These are phyloP conservation scores for Malurus leucopterus DNA, from an alignment of 2,797 vertebrate species.

Conservation along the genomic window DNA sequence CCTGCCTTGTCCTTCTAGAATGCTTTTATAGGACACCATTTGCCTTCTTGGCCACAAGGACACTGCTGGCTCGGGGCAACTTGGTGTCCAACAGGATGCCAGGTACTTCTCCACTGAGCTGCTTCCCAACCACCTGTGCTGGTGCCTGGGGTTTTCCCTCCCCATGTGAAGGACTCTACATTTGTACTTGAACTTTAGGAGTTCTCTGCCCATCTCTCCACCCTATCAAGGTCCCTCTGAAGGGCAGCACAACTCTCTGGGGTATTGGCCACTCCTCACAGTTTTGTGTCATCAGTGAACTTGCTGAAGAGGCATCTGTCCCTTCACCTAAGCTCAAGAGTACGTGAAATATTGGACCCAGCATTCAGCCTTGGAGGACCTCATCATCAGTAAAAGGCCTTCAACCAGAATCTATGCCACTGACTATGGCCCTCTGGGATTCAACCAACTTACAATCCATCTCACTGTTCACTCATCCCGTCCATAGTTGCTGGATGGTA, in stretches of 20 bases:
- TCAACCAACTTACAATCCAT: not conserved
- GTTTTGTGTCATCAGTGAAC: not conserved
- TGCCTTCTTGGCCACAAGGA: not conserved
- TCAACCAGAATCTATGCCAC: not conserved
- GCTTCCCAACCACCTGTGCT: not conserved
- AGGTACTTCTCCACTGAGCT: not conserved
- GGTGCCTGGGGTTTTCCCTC: not conserved
- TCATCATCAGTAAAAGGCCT: not conserved
- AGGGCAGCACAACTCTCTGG: not conserved
- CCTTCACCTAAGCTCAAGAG: not conserved
- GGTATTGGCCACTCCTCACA: rapidly evolving
- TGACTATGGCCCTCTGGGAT: not conserved
- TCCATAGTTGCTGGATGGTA: not conserved
- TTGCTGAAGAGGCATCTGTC: not conserved
- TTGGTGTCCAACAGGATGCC: rapidly evolving
- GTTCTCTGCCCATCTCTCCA: not conserved
- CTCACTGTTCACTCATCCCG: not conserved
- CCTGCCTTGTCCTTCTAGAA: rapidly evolving
- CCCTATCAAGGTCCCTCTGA: rapidly evolving
- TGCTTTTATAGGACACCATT: not conserved
- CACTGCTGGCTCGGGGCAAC: not conserved
- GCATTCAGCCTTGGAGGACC: not conserved
- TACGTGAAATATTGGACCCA: not conserved
- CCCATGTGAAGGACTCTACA: not conserved
- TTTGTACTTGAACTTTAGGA: rapidly evolving